These are phyloP conservation scores for Xestia rhomboidea DNA, from an alignment of 2,888 invertebrate genomes.

Conservation along the genomic window DNA sequence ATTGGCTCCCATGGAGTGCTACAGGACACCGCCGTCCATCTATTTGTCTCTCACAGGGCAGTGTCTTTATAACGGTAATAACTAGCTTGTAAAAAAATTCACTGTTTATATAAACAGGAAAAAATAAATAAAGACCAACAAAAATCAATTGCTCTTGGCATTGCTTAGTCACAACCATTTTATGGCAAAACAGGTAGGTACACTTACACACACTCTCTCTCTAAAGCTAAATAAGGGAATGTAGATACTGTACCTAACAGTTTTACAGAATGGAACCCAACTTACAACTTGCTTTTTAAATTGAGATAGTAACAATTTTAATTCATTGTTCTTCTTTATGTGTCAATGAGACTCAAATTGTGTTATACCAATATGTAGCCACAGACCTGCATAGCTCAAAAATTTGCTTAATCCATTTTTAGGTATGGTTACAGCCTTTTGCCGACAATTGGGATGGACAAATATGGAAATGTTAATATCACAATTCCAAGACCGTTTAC, in stretches of 20 bases:
- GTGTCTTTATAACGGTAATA: no score
- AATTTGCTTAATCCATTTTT: slow-evolving; percentile 62
- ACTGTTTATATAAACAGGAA: no score
- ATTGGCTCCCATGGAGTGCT: neutral
- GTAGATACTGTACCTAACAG: neutral
- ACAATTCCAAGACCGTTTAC: slow-evolving; percentile 98
- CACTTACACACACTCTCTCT: neutral
- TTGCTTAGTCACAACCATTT: neutral
- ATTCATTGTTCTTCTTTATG: no score
- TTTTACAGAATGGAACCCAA: no score
- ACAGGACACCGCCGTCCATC: neutral
- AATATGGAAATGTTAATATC: slow-evolving; percentile 96
- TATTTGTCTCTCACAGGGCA: neutral
- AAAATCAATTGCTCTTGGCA: neutral
- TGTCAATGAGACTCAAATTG: no score
- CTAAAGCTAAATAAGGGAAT: neutral
- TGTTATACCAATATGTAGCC: no score
- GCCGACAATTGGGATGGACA: slow-evolving; percentile 97
- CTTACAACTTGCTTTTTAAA: neutral
- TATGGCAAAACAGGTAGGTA: neutral
- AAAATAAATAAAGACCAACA: neutral
- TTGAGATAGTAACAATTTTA: neutral
- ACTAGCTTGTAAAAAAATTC: no score
- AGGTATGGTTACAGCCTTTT: slow-evolving; percentile 99
- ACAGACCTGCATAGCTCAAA: no score